These are phyloP conservation scores for Trichosurus vulpecula DNA, from an alignment of 2,797 vertebrate species.

Conservation along the genomic window DNA sequence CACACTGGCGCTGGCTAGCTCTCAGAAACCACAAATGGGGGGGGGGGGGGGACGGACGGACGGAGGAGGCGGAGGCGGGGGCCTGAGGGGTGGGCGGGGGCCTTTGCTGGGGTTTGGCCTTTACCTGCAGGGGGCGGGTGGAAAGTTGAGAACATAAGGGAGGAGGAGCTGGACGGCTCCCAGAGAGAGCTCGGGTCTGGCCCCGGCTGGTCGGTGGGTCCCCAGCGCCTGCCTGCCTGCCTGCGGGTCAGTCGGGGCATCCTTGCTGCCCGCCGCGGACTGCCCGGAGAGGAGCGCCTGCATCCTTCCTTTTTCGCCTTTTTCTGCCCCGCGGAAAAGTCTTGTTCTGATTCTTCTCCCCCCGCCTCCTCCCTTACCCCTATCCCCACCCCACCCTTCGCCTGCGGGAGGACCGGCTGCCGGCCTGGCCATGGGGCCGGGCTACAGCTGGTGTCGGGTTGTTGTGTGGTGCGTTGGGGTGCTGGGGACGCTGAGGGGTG, in stretches of 20 bases:
- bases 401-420: background rate
- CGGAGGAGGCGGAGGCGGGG: background rate
- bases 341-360: background rate
- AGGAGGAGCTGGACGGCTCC: conserved; percentile 55
- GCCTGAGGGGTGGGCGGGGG: background rate
- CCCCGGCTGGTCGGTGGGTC: background rate
- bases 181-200: background rate
- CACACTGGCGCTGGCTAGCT: conserved; percentile 18
- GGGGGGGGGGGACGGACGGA: background rate
- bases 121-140: conserved; percentile 80
- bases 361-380: background rate
- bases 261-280: background rate
- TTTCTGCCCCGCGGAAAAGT: background rate
- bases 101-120: conserved; percentile 53
- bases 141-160: conserved; percentile 67
- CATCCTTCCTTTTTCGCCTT: background rate
- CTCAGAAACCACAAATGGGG: background rate
- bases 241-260: background rate
- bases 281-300: too few relatives aligned
- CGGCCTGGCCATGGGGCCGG: conserved; percentile 67
- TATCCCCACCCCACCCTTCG: background rate
- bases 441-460: conserved; percentile 23
- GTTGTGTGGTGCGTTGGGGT: conserved; percentile 76
- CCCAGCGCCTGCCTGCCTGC: too few relatives aligned
- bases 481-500: conserved; percentile 75